Evolutionary conservation across 64 coral and sea anemone species (phyloP), one percentile per base, ranked within the genome.

Genomic region (Acropora yongei): DNA sequence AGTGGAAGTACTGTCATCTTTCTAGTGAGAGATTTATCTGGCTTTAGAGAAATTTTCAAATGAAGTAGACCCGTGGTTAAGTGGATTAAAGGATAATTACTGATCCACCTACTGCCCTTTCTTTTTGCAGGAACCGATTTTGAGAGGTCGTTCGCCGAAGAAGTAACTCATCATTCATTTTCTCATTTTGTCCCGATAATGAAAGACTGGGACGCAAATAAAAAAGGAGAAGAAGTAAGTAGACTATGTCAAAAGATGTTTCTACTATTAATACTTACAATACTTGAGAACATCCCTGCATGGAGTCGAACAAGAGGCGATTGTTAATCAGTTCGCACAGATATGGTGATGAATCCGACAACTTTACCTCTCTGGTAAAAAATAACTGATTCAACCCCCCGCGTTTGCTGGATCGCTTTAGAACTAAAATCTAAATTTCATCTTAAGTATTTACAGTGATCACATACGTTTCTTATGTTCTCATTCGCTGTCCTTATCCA

Each of bases 401-500:
- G 5, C 17, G 67, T 41, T 83, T 83, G 57, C 41, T 40, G 57
- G 14, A 82, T 12, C 57, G 51, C 3, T 4, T 4, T 71, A 20
- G 39, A 45, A 45, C 45, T 83, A 66, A 41, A 83, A 66, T 39
- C 40, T 45, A 83, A 83, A 10, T 12, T 14, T 83, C 41, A 39
- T 67, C 67, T 66, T 83, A 2, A 55, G 6, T 10, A n/a, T 83
- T 12, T 67, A 7, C 80, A 41, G 80, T 68, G 67, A 67, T 83
- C 67, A 83, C 57, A 83, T n/a, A 83, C 13, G 3, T 83, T 45
- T 42, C 41, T 83, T 44, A 2, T 61, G 11, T 83, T 67, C 60
- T 63, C 80, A 83, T 45, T 85, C 82, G 45, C 61, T 44, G 13
- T 19, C 20, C 49, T 49, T 47, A 49, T 49, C 65, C 63, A 6